Evolutionary conservation across 2,113 vertebrate species (phyloP).

Genomic region (Bos javanicus): DNA sequence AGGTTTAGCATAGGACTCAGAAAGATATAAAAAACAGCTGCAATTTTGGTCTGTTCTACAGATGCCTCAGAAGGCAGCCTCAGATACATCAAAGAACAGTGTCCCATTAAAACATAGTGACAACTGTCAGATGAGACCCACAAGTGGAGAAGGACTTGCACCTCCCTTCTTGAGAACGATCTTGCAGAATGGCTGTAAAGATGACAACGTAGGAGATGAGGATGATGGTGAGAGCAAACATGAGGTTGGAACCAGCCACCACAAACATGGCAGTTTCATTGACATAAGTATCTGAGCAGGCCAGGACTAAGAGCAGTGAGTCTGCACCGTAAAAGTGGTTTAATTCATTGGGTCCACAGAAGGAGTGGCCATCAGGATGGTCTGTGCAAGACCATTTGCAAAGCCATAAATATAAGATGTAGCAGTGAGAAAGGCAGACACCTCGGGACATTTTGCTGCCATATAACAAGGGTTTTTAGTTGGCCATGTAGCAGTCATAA

Average conservation of each 20-base stretch:
- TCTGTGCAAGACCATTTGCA: constrained; percentile 60
- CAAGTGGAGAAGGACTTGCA: not conserved
- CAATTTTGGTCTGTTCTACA: constrained; percentile 56
- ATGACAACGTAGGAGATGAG: not conserved
- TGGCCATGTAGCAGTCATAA: constrained; percentile 62
- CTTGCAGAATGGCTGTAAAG: not conserved
- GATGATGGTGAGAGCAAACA: constrained; percentile 23
- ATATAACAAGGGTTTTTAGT: not conserved
- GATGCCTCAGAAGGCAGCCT: constrained; percentile 36
- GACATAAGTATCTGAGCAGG: constrained; percentile 66
- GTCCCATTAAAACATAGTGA: constrained; percentile 61
- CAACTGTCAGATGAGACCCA: not conserved
- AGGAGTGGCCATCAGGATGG: constrained; percentile 72
- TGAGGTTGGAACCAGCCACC: constrained; percentile 52
- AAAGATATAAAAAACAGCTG: constrained; percentile 65
- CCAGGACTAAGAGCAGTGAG: constrained; percentile 75
- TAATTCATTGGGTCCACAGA: constrained; percentile 75
- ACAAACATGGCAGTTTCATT: constrained; percentile 71
- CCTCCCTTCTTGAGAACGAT: not conserved
- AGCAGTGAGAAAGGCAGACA: constrained; percentile 44
- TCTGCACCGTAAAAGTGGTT: constrained; percentile 80
- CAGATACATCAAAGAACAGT: constrained; percentile 57
- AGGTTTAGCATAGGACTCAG: constrained; percentile 68
- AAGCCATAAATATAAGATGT: constrained; percentile 64
- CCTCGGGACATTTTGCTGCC: not conserved